phyloP scores from a whole-genome alignment of 1,140 invertebrate species.

The Physella acuta region DNA sequence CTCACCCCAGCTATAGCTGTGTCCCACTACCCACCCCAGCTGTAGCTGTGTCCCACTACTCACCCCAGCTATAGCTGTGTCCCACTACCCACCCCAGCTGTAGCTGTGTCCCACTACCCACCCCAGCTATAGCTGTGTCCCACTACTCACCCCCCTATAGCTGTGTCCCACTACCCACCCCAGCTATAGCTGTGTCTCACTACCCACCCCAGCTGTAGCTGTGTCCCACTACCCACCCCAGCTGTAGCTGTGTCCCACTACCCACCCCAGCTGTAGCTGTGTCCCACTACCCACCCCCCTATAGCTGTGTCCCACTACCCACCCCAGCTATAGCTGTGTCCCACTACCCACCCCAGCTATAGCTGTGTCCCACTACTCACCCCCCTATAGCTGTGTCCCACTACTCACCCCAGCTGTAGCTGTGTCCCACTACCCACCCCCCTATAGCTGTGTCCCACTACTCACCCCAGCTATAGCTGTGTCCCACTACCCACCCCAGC shows the following conservation, averaged over 20 bases:
- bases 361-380: constrained; percentile 86
- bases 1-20: constrained; percentile 88
- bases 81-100: constrained; percentile 83
- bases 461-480: constrained; percentile 88
- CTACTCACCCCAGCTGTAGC: constrained; percentile 85
- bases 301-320: too few species aligned
- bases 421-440: constrained; percentile 87
- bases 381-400: too few species aligned
- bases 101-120: constrained; percentile 78
- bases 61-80: constrained; percentile 89
- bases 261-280: constrained; percentile 88
- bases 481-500: constrained; percentile 81
- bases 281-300: constrained; percentile 88
- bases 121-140: constrained; percentile 89
- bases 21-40: constrained; percentile 81
- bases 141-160: constrained; percentile 89
- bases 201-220: constrained; percentile 85
- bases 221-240: constrained; percentile 78
- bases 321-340: constrained; percentile 91
- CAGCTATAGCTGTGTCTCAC: constrained; percentile 89
- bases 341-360: constrained; percentile 82
- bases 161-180: constrained; percentile 74
- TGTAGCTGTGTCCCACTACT: constrained; percentile 79
- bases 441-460: too few species aligned
- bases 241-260: constrained; percentile 84